These are phyloP conservation scores for Enteromius afrohamiltoni DNA, from an alignment of 2,797 vertebrate genomes.

Conservation along the genomic window DNA sequence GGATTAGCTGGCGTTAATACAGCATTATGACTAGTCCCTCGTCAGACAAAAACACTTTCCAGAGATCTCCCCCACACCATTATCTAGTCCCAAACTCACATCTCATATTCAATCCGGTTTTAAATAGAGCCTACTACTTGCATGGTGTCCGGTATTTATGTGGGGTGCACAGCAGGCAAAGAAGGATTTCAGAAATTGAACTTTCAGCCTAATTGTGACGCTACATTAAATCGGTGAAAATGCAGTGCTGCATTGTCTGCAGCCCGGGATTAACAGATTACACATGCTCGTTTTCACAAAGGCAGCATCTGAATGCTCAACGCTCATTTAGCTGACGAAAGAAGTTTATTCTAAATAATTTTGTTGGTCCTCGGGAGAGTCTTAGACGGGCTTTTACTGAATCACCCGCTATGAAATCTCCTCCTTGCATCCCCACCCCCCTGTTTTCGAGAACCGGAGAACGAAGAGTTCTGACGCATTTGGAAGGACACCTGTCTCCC, in stretches of 20 bases:
- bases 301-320: conserved; percentile 32
- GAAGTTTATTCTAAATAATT: conserved; percentile 39
- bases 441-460: neutral
- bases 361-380: conserved; percentile 22
- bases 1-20: conserved; percentile 53
- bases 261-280: conserved; percentile 60
- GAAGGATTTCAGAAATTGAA: conserved; percentile 27
- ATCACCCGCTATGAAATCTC: conserved; percentile 22
- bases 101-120: conserved; percentile 7
- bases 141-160: neutral
- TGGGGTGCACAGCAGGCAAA: neutral
- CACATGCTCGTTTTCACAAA: conserved; percentile 47
- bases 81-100: conserved; percentile 19
- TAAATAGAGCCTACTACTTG: neutral
- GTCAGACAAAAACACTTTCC: conserved; percentile 32
- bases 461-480: conserved; percentile 52
- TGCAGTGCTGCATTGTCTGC: conserved; percentile 36
- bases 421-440: neutral
- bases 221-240: conserved; percentile 46
- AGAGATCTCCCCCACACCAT: neutral
- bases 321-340: conserved; percentile 45
- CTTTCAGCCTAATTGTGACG: conserved; percentile 16
- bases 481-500: conserved; percentile 63
- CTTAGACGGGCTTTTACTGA: conserved; percentile 23
- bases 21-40: conserved; percentile 44